Conservation (phyloP, 2,113 vertebrate genomes). For the Saimiri boliviensis region DNA sequence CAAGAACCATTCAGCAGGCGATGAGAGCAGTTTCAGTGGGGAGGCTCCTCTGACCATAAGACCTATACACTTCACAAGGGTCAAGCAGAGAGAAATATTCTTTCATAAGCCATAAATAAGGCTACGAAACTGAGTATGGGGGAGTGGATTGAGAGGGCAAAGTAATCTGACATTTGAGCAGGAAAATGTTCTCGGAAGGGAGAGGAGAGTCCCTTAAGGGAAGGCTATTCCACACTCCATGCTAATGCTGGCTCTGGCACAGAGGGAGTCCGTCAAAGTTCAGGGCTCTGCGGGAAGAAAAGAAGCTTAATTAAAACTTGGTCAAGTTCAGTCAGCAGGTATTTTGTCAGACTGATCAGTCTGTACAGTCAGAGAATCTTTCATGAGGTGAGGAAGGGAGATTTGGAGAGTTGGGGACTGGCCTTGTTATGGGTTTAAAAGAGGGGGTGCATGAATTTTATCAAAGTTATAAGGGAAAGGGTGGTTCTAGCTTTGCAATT, state of each 20-base stretch:
- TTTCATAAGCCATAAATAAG: not conserved
- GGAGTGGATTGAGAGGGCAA: not conserved
- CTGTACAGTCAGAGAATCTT: not conserved
- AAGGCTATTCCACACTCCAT: not conserved
- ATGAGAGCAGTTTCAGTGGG: not conserved
- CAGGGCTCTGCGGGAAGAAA: too few species aligned
- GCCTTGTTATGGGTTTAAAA: not conserved
- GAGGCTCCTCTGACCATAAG: not conserved
- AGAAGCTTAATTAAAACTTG: not conserved
- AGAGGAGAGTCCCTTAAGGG: not conserved
- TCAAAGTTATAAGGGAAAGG: not conserved
- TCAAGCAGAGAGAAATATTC: not conserved
- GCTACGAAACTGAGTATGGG: rapidly evolving
- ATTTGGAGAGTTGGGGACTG: not conserved
- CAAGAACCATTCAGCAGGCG: rapidly evolving
- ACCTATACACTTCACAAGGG: not conserved
- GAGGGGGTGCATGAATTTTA: not conserved
- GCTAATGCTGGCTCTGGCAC: not conserved
- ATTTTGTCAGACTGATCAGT: not conserved
- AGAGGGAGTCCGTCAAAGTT: not conserved
- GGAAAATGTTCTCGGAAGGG: not conserved
- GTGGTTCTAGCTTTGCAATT: not conserved
- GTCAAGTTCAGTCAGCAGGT: not conserved
- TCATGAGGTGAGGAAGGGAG: not conserved
- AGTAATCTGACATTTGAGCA: not conserved